Base-by-base conservation (phyloP, 2,888 invertebrate species). In the Hypomecis punctinalis region DNA sequence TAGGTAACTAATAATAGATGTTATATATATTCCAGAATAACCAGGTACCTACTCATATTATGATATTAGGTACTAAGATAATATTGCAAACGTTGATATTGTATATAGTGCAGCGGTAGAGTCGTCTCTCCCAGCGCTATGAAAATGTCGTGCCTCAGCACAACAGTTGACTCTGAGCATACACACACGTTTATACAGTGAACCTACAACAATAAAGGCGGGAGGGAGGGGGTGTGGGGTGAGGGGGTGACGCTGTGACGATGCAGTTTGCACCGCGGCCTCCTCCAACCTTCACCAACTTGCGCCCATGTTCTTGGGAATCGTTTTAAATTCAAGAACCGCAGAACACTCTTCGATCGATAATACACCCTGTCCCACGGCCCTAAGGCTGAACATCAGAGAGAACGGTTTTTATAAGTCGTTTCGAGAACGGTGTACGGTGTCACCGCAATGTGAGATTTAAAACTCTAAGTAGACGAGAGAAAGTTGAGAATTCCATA, bases 311-410 rank as follows among this genome's bases (percentile, higher is more conserved):
- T 93, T 91, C 91, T 91, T 90, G 88, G 90, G 92, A 91, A 93
- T 91, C 91, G 90, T 92, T 93, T 91, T 91, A 91, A 92, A 91
- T 91, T 91, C 91, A 90, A 91, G 86, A 91, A 90, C 90, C 91
- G 86, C 90, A 90, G 81, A 85, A 80, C 83, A 84, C 83, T 85
- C 75, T 76, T 67, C 84, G 76, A 68, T 69, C 83, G 66, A 91
- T 75, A 84, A 74, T 81, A 76, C 74, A 86, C 89, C 80, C 78
- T 91, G 82, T 54, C 37, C 6, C 47, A 63, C n/a, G 42, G 75
- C 11, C 63, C 74, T 86, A 91, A 81, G 85, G 80, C 67, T 75
- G 73, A 86, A 81, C 87, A 81, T 87, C 79, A 81, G 73, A 75
- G 74, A 74, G 70, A 69, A 76, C 73, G 71, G 76, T 77, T 82